Conservation (phyloP, 2,113 vertebrate species). For the Pedionomus torquatus region DNA sequence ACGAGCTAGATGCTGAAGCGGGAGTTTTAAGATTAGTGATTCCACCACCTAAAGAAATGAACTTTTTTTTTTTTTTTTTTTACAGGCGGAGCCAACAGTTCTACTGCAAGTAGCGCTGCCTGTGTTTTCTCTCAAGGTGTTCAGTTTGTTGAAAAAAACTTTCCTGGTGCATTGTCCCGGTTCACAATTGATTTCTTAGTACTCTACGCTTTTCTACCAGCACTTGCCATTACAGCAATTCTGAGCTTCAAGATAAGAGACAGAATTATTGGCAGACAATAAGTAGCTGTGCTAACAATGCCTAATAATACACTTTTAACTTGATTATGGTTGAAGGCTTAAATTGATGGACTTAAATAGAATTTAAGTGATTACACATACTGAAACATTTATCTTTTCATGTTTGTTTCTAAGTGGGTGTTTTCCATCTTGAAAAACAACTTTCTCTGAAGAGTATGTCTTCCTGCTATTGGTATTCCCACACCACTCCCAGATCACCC, state of each 20-base stretch:
- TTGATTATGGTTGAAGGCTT: background rate
- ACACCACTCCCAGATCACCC: background rate
- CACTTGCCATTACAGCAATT: slow-evolving; percentile 81
- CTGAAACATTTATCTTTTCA: background rate
- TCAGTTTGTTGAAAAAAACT: slow-evolving; percentile 83
- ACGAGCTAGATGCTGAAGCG: background rate
- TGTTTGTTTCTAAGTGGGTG: background rate
- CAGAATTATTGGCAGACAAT: slow-evolving; percentile 75
- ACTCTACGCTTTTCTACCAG: slow-evolving; percentile 90
- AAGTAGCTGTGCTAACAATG: background rate
- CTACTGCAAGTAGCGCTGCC: background rate
- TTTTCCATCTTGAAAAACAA: background rate
- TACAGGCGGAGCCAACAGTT: slow-evolving; percentile 61
- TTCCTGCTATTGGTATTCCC: background rate
- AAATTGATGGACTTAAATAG: background rate
- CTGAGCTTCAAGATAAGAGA: slow-evolving; percentile 91
- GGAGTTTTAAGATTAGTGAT: background rate
- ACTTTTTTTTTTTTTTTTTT: slow-evolving; percentile 39
- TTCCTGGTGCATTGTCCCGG: slow-evolving; percentile 81
- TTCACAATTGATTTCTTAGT: slow-evolving; percentile 85
- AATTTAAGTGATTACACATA: background rate
- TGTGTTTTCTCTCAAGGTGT: slow-evolving; percentile 80
- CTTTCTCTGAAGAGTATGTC: background rate
- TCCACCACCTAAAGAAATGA: background rate
- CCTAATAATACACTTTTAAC: background rate